Evolutionary conservation across 2,888 invertebrate species (phyloP).

Genomic region (Horisme vitalbata): DNA sequence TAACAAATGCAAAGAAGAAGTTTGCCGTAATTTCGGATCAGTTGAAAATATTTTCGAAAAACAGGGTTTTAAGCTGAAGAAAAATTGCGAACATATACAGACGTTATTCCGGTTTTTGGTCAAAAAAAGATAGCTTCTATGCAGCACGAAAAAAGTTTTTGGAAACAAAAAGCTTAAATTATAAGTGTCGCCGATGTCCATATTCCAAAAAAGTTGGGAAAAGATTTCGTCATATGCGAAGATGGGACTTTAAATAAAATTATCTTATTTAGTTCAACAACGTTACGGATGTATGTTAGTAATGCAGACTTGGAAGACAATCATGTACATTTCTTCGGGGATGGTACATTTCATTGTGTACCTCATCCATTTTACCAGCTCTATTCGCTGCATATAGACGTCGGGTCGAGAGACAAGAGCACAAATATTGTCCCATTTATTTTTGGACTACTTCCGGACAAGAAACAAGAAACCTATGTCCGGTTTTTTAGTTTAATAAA

Average conservation of each 20-base stretch:
- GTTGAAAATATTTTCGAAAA: conserved; percentile 12
- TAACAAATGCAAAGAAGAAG: conserved; percentile 9
- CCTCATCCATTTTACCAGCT: conserved; percentile 11
- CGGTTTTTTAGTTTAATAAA: conserved; percentile 5
- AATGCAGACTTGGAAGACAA: conserved; percentile 1
- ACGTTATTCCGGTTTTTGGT: conserved; percentile 15
- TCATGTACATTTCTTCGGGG: conserved; percentile 8
- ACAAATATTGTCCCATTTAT: conserved; percentile 19
- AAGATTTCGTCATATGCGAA: conserved; percentile 12
- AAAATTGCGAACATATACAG: conserved; percentile 10
- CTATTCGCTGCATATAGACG: conserved; percentile 11
- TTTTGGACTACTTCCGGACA: conserved; percentile 5
- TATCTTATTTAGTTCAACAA: conserved; percentile 15
- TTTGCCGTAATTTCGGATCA: conserved; percentile 11
- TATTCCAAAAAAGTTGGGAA: conserved; percentile 12
- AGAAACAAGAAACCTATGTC: conserved; percentile 6
- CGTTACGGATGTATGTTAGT: conserved; percentile 15
- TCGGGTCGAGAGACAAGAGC: conserved; percentile 14
- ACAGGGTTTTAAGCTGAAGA: conserved; percentile 14
- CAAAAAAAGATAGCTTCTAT: conserved; percentile 19
- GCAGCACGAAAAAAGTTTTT: conserved; percentile 19
- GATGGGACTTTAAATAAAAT: conserved; percentile 15
- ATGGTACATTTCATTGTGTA: conserved; percentile 14
- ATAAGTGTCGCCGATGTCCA: conserved; percentile 13
- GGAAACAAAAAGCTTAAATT: conserved; percentile 18